These are phyloP conservation scores for Celastrina argiolus DNA, from an alignment of 2,888 invertebrate species.

Conservation along the genomic window DNA sequence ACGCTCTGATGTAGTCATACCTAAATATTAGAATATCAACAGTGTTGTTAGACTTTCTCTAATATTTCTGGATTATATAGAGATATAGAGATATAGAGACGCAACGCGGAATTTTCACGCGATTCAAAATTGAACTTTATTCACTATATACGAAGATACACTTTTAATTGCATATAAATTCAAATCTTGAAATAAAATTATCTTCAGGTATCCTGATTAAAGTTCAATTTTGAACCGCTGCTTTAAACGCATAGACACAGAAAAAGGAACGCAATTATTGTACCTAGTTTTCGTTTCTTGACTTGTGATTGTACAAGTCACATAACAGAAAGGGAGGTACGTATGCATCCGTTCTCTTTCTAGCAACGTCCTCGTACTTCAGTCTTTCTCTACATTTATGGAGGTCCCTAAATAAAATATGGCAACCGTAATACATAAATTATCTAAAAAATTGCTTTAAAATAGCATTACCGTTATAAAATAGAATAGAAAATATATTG, in stretches of 20 bases:
- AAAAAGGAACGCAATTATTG: not conserved
- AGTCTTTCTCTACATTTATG: not conserved
- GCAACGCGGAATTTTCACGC: no score
- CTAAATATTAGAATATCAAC: no score
- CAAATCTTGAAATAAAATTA: no score
- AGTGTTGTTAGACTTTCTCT: no score
- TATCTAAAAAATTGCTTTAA: slow-evolving; percentile 14
- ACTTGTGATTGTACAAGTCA: slow-evolving; percentile 7
- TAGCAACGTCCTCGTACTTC: not conserved
- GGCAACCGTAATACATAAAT: slow-evolving; percentile 51
- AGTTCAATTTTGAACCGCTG: no score
- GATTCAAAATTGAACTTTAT: no score
- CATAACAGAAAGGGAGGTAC: not conserved
- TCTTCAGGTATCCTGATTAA: no score
- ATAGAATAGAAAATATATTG: not conserved
- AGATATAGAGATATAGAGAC: no score
- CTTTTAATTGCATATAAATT: no score
- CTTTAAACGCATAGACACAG: not conserved
- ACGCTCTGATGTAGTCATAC: no score
- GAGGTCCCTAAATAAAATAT: slow-evolving; percentile 52
- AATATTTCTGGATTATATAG: no score
- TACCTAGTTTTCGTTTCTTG: not conserved
- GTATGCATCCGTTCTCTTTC: not conserved
- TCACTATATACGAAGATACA: no score
- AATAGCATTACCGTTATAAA: not conserved